These are phyloP conservation scores for Otis tarda DNA, from an alignment of 2,113 vertebrate species.

Conservation along the genomic window DNA sequence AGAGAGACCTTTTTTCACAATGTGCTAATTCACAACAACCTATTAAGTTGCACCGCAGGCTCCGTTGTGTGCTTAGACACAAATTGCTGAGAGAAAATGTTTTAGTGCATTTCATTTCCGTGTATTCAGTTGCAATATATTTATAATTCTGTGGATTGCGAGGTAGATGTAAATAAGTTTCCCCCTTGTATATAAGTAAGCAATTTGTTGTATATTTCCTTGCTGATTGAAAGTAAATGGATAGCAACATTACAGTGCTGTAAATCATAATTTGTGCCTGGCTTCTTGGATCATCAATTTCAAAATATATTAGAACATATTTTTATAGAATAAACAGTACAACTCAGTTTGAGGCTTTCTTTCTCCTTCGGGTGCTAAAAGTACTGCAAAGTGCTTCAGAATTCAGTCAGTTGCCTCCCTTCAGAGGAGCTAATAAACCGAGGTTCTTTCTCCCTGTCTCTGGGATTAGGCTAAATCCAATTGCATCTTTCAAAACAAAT, in stretches of 20 bases:
- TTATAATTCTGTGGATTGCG: not conserved
- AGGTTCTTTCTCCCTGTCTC: not conserved
- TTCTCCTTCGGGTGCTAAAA: not conserved
- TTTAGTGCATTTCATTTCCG: not conserved
- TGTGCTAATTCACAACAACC: constrained; percentile 3
- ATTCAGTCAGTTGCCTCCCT: constrained; percentile 1
- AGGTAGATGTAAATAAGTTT: constrained; percentile 44
- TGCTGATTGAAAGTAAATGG: constrained; percentile 17
- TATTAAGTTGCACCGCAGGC: not conserved
- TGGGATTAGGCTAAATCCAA: constrained; percentile 47
- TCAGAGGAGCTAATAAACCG: constrained; percentile 22
- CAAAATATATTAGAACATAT: constrained; percentile 14
- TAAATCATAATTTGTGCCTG: constrained; percentile 11
- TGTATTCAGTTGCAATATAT: not conserved
- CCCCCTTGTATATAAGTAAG: not conserved
- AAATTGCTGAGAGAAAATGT: constrained; percentile 16
- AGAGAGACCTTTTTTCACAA: not conserved
- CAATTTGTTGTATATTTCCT: constrained; percentile 8
- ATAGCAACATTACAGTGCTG: not conserved
- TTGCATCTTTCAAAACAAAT: constrained; percentile 57
- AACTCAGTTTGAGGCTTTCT: not conserved
- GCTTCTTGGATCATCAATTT: constrained; percentile 23
- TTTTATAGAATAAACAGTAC: constrained; percentile 1
- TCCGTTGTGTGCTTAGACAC: not conserved
- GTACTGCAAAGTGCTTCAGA: not conserved